Percentiles rank a stretch among this genome's conserved stretches.
phyloP scores from a whole-genome alignment of 2,797 vertebrate genomes.

The Malacoraja senta region DNA sequence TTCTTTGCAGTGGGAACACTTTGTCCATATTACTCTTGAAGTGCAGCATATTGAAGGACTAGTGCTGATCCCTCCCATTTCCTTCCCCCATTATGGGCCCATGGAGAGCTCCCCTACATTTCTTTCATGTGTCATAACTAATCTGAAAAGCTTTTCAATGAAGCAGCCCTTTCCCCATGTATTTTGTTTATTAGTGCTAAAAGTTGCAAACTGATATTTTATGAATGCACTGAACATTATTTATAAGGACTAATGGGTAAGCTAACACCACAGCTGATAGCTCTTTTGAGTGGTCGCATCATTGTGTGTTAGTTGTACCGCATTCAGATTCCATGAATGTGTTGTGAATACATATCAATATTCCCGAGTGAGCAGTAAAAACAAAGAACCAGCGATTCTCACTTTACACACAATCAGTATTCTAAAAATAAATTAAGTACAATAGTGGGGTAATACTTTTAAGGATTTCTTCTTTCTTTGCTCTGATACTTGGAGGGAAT shows the following conservation, averaged over 20 bases:
- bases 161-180: neutral
- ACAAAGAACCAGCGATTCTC: neutral
- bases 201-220: conserved; percentile 1
- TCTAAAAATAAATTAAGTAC: conserved; percentile 2
- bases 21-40: neutral
- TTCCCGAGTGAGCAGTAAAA: neutral
- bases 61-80: neutral
- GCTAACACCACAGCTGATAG: neutral
- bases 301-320: neutral
- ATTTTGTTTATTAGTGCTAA: neutral
- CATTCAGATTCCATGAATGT: neutral
- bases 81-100: neutral
- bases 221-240: conserved; percentile 19
- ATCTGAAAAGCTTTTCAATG: neutral
- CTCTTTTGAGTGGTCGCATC: neutral
- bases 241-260: conserved; percentile 28
- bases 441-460: neutral
- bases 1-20: neutral
- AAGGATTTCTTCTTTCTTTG: neutral
- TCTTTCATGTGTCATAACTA: neutral
- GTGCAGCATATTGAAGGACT: neutral
- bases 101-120: neutral
- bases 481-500: neutral
- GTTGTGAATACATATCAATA: neutral
- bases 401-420: neutral